A percentile compares a stretch with the other conserved stretches of the same genome.
These are phyloP conservation scores for Gallinago media DNA, from an alignment of 2,113 vertebrate species.

Conservation along the genomic window DNA sequence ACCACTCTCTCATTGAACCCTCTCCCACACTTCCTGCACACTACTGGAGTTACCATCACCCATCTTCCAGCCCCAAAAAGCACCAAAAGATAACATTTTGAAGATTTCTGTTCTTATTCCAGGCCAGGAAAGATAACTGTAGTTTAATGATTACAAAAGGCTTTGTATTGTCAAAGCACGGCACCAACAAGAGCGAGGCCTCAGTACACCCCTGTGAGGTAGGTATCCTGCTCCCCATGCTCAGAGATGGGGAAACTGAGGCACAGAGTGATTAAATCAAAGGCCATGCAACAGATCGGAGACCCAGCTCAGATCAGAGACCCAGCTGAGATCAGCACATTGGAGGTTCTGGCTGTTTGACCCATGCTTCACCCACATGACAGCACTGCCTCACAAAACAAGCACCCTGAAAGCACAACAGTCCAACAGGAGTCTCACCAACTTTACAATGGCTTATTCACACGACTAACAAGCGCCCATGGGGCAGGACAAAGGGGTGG, in stretches of 20 bases:
- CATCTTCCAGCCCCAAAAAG: conserved; percentile 20
- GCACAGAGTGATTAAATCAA: conserved; percentile 67
- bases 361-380: background rate
- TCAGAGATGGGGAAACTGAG: conserved; percentile 63
- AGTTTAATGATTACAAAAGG: conserved; percentile 50
- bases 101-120: conserved; percentile 28
- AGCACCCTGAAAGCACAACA: background rate
- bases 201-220: conserved; percentile 69
- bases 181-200: conserved; percentile 60
- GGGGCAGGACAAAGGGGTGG: background rate
- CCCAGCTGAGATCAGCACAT: background rate
- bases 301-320: conserved; percentile 28
- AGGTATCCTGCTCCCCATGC: conserved; percentile 65
- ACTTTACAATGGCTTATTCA: background rate
- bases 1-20: background rate
- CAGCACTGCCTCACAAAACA: conserved; percentile 1
- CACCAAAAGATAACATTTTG: conserved; percentile 41
- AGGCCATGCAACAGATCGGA: conserved; percentile 56
- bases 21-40: background rate
- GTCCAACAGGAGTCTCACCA: background rate
- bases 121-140: conserved; percentile 12
- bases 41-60: background rate
- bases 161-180: conserved; percentile 63
- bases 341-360: conserved; percentile 23
- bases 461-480: background rate